Evolutionary conservation across 30 jellyfish, hydroid and myxozoan species (phyloP).

Genomic region (Aurelia coerulea): DNA sequence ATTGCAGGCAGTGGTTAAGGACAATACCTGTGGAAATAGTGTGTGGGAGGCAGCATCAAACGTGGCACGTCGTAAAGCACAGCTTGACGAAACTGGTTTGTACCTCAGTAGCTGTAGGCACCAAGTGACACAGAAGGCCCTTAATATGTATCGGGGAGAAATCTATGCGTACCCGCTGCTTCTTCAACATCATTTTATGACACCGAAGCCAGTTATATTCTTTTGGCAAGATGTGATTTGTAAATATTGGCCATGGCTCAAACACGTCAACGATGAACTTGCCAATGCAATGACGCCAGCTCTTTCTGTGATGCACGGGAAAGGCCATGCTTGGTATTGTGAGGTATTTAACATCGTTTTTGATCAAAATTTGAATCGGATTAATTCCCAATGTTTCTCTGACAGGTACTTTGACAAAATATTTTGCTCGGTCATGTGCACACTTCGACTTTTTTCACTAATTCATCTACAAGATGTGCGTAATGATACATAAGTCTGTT

Average conservation of each 20-base stretch:
- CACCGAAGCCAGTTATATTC: background rate
- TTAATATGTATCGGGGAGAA: slow-evolving; percentile 17
- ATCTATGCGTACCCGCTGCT: slow-evolving; percentile 16
- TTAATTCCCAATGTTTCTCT: background rate
- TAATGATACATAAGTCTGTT: no score
- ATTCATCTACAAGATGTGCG: no score
- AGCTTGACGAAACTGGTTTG: slow-evolving; percentile 27
- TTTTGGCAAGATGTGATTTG: slow-evolving; percentile 25
- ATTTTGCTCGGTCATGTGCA: no score
- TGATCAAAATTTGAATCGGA: background rate
- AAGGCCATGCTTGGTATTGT: slow-evolving; percentile 48
- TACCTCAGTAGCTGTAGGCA: slow-evolving; percentile 39
- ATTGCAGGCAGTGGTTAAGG: background rate
- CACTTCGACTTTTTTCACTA: no score
- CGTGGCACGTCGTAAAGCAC: slow-evolving; percentile 8
- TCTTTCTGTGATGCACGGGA: slow-evolving; percentile 42
- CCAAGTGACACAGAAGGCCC: slow-evolving; percentile 19
- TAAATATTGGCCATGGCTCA: slow-evolving; percentile 24
- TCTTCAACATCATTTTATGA: slow-evolving; percentile 15
- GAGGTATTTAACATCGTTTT: slow-evolving; percentile 10
- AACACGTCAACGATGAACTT: slow-evolving; percentile 6
- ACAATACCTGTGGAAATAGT: slow-evolving; percentile 28
- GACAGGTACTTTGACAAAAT: background rate
- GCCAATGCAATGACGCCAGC: slow-evolving; percentile 45
- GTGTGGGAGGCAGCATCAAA: slow-evolving; percentile 33